These are phyloP conservation scores for Mus spretus DNA, from an alignment of 2,797 vertebrate species.

Conservation along the genomic window DNA sequence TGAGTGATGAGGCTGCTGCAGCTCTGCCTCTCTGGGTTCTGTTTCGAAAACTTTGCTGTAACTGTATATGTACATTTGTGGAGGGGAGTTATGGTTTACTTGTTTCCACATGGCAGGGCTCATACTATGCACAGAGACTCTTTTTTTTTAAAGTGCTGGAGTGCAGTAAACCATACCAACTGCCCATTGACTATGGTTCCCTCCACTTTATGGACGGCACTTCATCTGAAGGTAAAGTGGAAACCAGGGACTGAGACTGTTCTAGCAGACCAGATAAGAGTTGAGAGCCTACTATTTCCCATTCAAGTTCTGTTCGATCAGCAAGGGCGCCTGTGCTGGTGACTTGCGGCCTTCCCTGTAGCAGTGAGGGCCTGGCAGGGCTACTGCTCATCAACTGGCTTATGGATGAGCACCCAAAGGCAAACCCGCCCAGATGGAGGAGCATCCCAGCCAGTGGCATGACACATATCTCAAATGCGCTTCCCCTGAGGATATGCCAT, in stretches of 20 bases:
- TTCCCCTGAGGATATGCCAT: not conserved
- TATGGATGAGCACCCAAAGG: not conserved
- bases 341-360: not conserved
- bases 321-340: not conserved
- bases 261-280: not conserved
- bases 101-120: constrained; percentile 24
- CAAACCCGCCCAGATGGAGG: not conserved
- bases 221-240: not conserved
- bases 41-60: constrained; percentile 19
- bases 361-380: not conserved
- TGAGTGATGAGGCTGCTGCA: constrained; percentile 13
- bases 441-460: not conserved
- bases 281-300: constrained; percentile 24
- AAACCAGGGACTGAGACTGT: not conserved
- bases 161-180: not conserved
- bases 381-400: not conserved
- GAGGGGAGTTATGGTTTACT: not conserved
- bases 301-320: not conserved
- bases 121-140: not conserved
- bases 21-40: not conserved
- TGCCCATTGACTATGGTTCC: not conserved
- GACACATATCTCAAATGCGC: not conserved
- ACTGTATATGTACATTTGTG: not conserved
- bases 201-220: constrained; percentile 27
- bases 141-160: constrained; percentile 11